phyloP scores from a whole-genome alignment of 2,888 invertebrate genomes.

The Argyra leucocephala region DNA sequence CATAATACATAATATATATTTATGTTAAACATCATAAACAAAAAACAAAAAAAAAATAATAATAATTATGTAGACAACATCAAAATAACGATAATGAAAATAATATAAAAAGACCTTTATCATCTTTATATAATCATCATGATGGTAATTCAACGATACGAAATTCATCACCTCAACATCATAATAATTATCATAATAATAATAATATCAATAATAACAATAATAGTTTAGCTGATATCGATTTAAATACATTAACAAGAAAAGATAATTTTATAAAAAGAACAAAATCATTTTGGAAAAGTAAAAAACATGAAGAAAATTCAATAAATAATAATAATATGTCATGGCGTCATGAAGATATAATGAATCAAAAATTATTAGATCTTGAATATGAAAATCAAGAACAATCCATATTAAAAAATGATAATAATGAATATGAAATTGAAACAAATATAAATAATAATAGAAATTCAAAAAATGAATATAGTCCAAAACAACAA shows the following conservation, averaged over 20 bases:
- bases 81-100: neutral
- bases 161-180: neutral
- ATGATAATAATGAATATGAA: conserved; percentile 12
- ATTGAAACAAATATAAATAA: neutral
- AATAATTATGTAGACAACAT: neutral
- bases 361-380: conserved; percentile 57
- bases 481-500: neutral
- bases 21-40: neutral
- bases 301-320: conserved; percentile 66
- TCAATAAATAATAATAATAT: conserved; percentile 68
- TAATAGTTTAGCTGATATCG: neutral
- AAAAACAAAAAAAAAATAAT: neutral
- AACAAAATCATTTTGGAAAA: conserved; percentile 79
- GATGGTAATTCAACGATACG: neutral
- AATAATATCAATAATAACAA: neutral
- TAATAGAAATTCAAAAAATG: neutral
- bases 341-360: conserved; percentile 71
- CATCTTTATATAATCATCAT: neutral
- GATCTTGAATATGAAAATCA: neutral
- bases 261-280: conserved; percentile 50
- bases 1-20: too few relatives aligned
- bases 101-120: neutral
- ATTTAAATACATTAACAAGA: neutral
- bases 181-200: neutral
- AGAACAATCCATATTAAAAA: conserved; percentile 31